Base-by-base conservation (phyloP, 2,797 vertebrate genomes). In the Valencia hispanica region DNA sequence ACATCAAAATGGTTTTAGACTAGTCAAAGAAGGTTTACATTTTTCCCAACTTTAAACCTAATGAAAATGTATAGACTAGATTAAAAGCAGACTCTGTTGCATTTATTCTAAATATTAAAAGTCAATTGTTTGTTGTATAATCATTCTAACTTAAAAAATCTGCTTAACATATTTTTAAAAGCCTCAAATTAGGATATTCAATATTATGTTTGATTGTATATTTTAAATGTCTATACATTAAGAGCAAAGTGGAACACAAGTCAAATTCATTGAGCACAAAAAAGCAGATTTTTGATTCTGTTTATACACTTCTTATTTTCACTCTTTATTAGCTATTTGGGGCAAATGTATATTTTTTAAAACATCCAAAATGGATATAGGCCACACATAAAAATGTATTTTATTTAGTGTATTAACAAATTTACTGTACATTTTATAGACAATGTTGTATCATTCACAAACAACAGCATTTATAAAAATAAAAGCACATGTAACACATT, bases 381-480 rank as follows among this genome's bases (percentile, higher is more conserved):
- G 94, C 92, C 86, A 90, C 90, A 94, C 93, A 93, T 96, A 96
- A 94, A 95, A 95, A 95, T 92, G 51, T 94, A 84, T 92, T 95
- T 95, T 95, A 95, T 96, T 96, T 93, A 92, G 94, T 95, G 92
- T 95, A 94, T 94, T 94, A 95, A 95, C 94, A 96, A 95, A 95
- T 90, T 91, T 94, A 94, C 89, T 93, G 87, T 95, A 95, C 94
- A 96, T 95, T 92, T 93, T 93, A 94, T 95, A 87, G 90, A 92
- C 92, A 93, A 88, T 93, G 87, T 93, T 89, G 92, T 90, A 91
- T 87, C 85, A 83, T 88, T 92, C 93, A 95, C 95, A 95, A 95
- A 95, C 90, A 87, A 94, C 92, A 91, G 90, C 88, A 94, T 95
- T n/a, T 96, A 95, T 95, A 95, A 95, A 96, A 95, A 95, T 95